Conservation (phyloP, 1,140 invertebrate species). For the Watersipora subatra region DNA sequence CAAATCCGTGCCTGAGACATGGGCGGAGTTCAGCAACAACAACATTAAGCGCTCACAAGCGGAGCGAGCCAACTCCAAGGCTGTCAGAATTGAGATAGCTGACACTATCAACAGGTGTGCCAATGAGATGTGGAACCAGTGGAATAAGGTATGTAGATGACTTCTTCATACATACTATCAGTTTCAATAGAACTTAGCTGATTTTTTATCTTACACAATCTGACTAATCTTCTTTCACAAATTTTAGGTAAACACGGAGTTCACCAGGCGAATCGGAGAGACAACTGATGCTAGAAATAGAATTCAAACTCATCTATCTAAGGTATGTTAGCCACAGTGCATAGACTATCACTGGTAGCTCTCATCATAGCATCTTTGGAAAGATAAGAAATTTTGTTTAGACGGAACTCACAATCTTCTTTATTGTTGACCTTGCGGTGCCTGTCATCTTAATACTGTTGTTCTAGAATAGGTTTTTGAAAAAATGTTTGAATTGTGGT, state of each 20-base stretch:
- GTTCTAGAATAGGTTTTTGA: no score
- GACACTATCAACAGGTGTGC: conserved; percentile 65
- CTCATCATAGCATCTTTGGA: not conserved
- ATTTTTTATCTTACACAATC: no score
- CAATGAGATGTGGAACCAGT: conserved; percentile 75
- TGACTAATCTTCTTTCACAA: no score
- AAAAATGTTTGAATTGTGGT: no score
- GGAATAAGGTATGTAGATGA: conserved; percentile 56
- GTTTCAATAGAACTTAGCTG: no score
- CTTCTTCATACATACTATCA: no score
- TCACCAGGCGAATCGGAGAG: conserved; percentile 36
- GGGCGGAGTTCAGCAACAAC: conserved; percentile 72
- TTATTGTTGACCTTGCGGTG: no score
- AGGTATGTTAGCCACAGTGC: conserved; percentile 48
- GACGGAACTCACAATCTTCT: no score
- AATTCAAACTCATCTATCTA: conserved; percentile 67
- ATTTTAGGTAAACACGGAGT: conserved; percentile 30
- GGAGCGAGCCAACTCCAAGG: conserved; percentile 64
- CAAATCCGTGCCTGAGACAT: conserved; percentile 66
- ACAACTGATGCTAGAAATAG: conserved; percentile 49
- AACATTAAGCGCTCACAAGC: conserved; percentile 69
- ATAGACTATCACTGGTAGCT: not conserved
- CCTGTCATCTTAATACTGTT: no score
- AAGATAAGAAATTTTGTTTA: not conserved
- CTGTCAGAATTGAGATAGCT: conserved; percentile 63